Conservation (phyloP, 2,888 invertebrate genomes). For the Meghimatium bilineatum region DNA sequence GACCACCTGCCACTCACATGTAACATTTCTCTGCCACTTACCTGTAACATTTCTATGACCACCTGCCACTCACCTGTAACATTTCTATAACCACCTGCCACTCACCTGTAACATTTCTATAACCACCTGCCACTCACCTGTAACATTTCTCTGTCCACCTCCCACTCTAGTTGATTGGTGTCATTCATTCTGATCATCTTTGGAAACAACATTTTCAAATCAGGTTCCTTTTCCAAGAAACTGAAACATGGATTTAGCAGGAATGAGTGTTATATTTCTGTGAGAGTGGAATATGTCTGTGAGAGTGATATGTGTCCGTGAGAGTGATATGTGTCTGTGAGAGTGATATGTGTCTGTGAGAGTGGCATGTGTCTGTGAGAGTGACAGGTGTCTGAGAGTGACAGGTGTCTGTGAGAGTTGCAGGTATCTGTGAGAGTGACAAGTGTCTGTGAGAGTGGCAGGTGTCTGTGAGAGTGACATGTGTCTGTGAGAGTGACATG, state of each 20-base stretch:
- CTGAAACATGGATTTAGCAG: not conserved
- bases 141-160: slow-evolving; percentile 69
- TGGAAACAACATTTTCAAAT: slow-evolving; percentile 69
- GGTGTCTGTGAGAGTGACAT: not conserved
- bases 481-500: not conserved
- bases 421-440: not conserved
- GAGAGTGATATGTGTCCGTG: not conserved
- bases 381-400: not conserved
- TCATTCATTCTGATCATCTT: slow-evolving; percentile 70
- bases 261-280: no score
- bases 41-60: slow-evolving; percentile 18
- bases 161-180: slow-evolving; percentile 67
- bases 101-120: slow-evolving; percentile 12
- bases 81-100: not conserved
- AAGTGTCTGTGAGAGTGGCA: not conserved
- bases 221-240: slow-evolving; percentile 70
- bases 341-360: not conserved
- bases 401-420: not conserved
- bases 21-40: slow-evolving; percentile 59
- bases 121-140: slow-evolving; percentile 45
- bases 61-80: slow-evolving; percentile 11
- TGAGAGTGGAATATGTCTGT: not conserved
- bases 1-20: slow-evolving; percentile 43
- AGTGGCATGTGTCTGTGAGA: not conserved
- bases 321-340: not conserved